A percentile compares a stretch with the other conserved stretches of the same genome.
These are phyloP conservation scores for Sisor rabdophorus DNA, from an alignment of 2,113 vertebrate genomes.

Conservation along the genomic window DNA sequence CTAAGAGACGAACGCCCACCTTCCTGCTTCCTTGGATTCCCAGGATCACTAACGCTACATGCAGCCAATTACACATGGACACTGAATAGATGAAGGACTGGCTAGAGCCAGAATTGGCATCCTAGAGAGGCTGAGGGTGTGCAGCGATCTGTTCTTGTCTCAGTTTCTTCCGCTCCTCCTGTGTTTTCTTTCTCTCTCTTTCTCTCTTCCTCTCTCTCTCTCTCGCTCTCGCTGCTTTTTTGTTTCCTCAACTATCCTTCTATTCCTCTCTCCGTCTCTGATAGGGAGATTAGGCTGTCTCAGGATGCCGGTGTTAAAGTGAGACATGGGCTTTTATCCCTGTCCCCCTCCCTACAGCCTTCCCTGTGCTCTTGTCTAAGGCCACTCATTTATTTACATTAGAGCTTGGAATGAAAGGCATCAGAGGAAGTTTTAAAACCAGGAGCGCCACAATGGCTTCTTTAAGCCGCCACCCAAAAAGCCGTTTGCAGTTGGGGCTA, in stretches of 20 bases:
- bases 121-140: constrained; percentile 35
- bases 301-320: constrained; percentile 45
- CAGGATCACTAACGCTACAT: constrained; percentile 51
- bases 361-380: constrained; percentile 37
- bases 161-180: constrained; percentile 29
- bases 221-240: too few relatives aligned
- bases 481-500: constrained; percentile 60
- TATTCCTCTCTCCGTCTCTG: constrained; percentile 15
- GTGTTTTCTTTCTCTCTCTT: constrained; percentile 14
- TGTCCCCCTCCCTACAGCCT: constrained; percentile 14
- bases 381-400: constrained; percentile 68
- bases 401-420: constrained; percentile 59
- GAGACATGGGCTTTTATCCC: constrained; percentile 48
- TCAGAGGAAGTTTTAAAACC: constrained; percentile 67
- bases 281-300: constrained; percentile 46
- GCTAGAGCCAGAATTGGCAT: constrained; percentile 35
- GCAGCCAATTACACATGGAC: constrained; percentile 57
- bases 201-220: neutral
- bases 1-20: constrained; percentile 34
- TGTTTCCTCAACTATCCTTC: constrained; percentile 1
- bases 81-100: constrained; percentile 52
- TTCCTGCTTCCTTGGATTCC: constrained; percentile 50
- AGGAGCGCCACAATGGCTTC: constrained; percentile 64
- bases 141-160: constrained; percentile 40
- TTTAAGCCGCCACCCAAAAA: constrained; percentile 71